Evolutionary conservation across 2,888 invertebrate species (phyloP).

Genomic region (Agrilus biguttatus): DNA sequence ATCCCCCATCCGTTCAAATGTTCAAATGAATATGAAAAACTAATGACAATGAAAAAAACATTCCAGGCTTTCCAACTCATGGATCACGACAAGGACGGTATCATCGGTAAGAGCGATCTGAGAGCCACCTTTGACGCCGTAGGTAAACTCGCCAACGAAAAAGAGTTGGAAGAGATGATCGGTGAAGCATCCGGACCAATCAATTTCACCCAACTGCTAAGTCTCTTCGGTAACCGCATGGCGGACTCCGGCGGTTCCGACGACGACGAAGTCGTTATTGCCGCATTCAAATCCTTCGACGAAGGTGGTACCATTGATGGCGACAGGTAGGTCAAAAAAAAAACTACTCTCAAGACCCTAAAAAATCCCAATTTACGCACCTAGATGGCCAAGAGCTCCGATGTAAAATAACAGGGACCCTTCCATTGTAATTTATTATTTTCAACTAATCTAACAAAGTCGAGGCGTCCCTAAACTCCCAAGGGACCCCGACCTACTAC

Average conservation of each 20-base stretch:
- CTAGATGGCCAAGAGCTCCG: too few relatives aligned
- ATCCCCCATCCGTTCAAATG: neutral
- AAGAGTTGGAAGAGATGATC: constrained; percentile 83
- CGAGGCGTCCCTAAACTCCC: too few relatives aligned
- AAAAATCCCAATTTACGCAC: too few relatives aligned
- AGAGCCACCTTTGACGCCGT: constrained; percentile 85
- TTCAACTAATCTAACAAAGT: too few relatives aligned
- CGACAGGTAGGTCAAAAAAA: constrained; percentile 43
- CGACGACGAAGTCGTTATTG: constrained; percentile 81
- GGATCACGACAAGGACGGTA: constrained; percentile 83
- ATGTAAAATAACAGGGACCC: too few relatives aligned
- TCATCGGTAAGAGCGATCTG: constrained; percentile 70
- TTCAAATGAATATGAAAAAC: neutral
- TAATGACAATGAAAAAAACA: too few relatives aligned
- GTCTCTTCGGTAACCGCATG: constrained; percentile 85
- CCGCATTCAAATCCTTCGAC: constrained; percentile 87
- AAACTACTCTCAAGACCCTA: neutral
- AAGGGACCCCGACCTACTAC: too few relatives aligned
- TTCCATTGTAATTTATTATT: too few relatives aligned
- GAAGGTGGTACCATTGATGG: constrained; percentile 77
- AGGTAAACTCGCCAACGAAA: constrained; percentile 78
- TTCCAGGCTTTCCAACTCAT: constrained; percentile 82
- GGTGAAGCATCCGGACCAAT: constrained; percentile 79
- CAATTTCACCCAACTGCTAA: constrained; percentile 89
- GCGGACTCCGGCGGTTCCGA: constrained; percentile 76